Conservation (phyloP, 2,888 invertebrate species). For the Pammene aurita region DNA sequence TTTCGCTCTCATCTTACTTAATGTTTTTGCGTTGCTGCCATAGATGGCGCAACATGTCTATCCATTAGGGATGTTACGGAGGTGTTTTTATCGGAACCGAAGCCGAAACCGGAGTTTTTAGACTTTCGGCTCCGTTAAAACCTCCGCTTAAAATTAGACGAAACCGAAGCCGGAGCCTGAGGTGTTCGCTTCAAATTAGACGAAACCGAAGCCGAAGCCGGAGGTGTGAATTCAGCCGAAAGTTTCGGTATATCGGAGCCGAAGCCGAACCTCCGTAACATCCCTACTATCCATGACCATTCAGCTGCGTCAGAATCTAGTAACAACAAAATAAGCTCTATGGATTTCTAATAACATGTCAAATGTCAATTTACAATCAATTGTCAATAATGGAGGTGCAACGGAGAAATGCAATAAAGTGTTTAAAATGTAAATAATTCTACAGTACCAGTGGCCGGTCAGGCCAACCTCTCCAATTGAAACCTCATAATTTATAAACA, state of each 20-base stretch:
- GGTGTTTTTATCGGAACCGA: too few species aligned
- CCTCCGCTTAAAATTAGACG: too few species aligned
- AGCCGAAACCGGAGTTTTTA: too few species aligned
- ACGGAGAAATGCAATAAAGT: constrained; percentile 46
- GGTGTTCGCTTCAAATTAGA: too few species aligned
- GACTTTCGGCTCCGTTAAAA: too few species aligned
- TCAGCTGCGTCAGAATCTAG: background rate
- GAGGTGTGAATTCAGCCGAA: too few species aligned
- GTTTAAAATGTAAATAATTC: constrained; percentile 58
- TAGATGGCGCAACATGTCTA: constrained; percentile 28
- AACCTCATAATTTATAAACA: background rate
- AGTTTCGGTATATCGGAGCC: too few species aligned
- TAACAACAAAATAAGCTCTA: constrained; percentile 17
- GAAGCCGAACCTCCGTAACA: too few species aligned
- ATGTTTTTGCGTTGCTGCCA: constrained; percentile 7
- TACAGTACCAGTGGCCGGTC: constrained; percentile 18
- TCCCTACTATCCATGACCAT: too few species aligned
- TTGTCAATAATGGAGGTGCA: constrained; percentile 58
- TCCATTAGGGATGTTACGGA: too few species aligned
- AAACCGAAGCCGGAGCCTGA: too few species aligned
- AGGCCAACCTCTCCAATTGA: constrained; percentile 13
- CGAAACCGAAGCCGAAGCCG: too few species aligned
- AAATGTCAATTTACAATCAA: constrained; percentile 46
- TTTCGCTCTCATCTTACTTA: constrained; percentile 7
- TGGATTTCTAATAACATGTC: constrained; percentile 44